phyloP scores from a whole-genome alignment of 2,113 vertebrate genomes.

The Tautogolabrus adspersus region DNA sequence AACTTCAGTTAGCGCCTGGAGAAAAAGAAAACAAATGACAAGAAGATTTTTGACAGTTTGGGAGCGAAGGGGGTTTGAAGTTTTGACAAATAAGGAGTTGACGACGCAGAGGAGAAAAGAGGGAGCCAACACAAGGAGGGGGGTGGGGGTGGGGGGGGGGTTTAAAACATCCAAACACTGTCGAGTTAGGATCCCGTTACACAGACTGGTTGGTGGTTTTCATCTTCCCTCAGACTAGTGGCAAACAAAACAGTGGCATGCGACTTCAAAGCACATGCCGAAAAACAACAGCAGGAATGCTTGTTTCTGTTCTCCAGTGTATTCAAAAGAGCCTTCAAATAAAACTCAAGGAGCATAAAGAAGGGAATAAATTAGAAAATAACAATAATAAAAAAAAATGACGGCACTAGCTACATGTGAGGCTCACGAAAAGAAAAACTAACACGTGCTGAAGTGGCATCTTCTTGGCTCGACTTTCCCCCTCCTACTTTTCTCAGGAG shows the following conservation, averaged over 20 bases:
- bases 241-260: slow-evolving; percentile 57
- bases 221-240: slow-evolving; percentile 45
- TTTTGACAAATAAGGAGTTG: slow-evolving; percentile 19
- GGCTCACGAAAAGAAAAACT: slow-evolving; percentile 57
- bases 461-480: slow-evolving; percentile 59
- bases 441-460: slow-evolving; percentile 49
- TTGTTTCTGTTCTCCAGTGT: slow-evolving; percentile 66
- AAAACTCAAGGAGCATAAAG: not conserved
- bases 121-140: not conserved
- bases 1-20: slow-evolving; percentile 73
- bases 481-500: slow-evolving; percentile 1
- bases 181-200: not conserved
- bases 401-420: slow-evolving; percentile 61
- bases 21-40: slow-evolving; percentile 52
- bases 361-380: slow-evolving; percentile 33
- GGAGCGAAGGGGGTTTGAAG: not conserved
- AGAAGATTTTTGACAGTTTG: slow-evolving; percentile 20
- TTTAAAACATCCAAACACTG: slow-evolving; percentile 25
- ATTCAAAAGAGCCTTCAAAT: slow-evolving; percentile 25
- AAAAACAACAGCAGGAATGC: slow-evolving; percentile 19
- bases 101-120: slow-evolving; percentile 19
- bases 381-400: not conserved
- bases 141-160: not conserved
- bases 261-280: slow-evolving; percentile 54
- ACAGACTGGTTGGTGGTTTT: not conserved